Evolutionary conservation across 1,140 invertebrate species (phyloP), one percentile per base, ranked within the genome.

Genomic region (Gonatopus flavifemur): DNA sequence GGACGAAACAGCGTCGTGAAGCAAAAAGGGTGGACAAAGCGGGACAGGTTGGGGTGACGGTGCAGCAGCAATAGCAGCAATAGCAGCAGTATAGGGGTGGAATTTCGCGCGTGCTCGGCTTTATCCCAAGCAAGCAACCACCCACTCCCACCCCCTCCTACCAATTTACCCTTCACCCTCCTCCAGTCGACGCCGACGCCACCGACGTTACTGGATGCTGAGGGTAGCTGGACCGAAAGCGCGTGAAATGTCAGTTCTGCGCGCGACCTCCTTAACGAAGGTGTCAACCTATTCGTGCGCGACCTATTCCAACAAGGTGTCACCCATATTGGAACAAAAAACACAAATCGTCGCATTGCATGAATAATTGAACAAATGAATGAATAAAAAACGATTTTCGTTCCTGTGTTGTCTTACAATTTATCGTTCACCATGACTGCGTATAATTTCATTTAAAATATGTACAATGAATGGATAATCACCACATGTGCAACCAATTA

Each of bases 91-190:
- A 24, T 24, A 39, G 59, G 49, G 60, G 40, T 25, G 55, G 56
- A 67, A 67, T 68, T 68, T 70, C 67, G 69, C 65, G 65, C 67
- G 68, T 69, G 69, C 66, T 64, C 66, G 54, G 66, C 62, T 67
- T 57, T 47, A 60, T 59, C 64, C 64, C 58, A n/a, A n/a, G n/a
- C n/a, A n/a, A n/a, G n/a, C n/a, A n/a, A n/a, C n/a, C 41, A 44
- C 60, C 45, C 44, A 21, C 30, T 42, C 49, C 45, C 40, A 53
- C 22, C 31, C 45, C 53, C 38, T 38, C 18, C 38, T 21, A 44
- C 20, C 25, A 49, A 43, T 53, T 41, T 49, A 52, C 40, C 8
- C 37, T 42, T 19, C 56, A 44, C 25, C 52, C 37, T n/a, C 46
- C 42, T 38, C 40, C 46, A 9, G 45, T 38, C 21, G 57, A 47